Base-by-base conservation (phyloP, 2,113 vertebrate genomes). In the Trichomycterus rosablanca region DNA sequence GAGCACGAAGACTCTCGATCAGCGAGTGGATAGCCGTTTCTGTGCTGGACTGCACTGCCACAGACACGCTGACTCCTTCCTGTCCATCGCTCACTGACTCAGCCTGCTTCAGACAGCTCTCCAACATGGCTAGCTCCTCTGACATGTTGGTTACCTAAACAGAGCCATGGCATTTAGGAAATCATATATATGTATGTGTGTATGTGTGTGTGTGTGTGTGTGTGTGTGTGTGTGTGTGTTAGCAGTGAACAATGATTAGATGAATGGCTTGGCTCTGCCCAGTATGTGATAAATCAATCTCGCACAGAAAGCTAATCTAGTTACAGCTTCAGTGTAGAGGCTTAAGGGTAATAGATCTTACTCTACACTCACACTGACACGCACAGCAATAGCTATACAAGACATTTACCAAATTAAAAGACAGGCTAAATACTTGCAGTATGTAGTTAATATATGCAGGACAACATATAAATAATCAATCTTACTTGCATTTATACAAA, bases 131-230 rank as follows among this genome's bases (percentile, higher is more conserved):
- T 45, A 98, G 91, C 51, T 97, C 94, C 32, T 97, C 93, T 1
- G 96, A 97, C 94, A 98, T 97, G 78, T 97, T 95, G 83, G 92
- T 93, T 54, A 98, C 93, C 95, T 98, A 56, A 66, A 52, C 54
- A 50, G 74, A 20, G 30, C 2, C 18, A 18, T 32, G 30, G 9
- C 30, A 9, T 32, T 32, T 9, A 32, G 30, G 30, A 32, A 32
- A n/a, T n/a, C n/a, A n/a, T n/a, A n/a, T n/a, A n/a, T n/a, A n/a
- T n/a, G n/a, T n/a, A n/a, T n/a, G n/a, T n/a, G n/a, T n/a, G n/a
- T n/a, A n/a, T n/a, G n/a, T n/a, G n/a, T n/a, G n/a, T n/a, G n/a
- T n/a, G n/a, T n/a, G n/a, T n/a, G n/a, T n/a, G n/a, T n/a, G n/a
- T n/a, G n/a, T n/a, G n/a, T n/a, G n/a, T n/a, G n/a, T n/a, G n/a